Evolutionary conservation across 1,140 invertebrate species (phyloP), one percentile per base, ranked within the genome.

Genomic region (Drosophila arawakana): DNA sequence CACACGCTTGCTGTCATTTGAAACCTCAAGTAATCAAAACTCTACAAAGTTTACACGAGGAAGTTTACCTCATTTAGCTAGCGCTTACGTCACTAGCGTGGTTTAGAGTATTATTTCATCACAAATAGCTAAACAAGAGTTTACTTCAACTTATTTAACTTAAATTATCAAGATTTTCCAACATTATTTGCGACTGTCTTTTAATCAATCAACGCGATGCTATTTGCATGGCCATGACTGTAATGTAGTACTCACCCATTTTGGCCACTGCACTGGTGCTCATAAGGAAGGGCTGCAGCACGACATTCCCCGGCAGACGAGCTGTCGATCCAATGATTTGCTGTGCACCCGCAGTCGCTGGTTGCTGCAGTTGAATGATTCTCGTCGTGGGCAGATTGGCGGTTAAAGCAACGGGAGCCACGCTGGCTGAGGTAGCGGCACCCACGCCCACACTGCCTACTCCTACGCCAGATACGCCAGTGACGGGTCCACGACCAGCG

Each of bases 341-440:
- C 37, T 91, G 91, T 0, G 83, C 70, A 0, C 80, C 76, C 1
- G 78, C 81, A 13, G 80, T 79, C n/a, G 86, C 75, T 2, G 85
- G 91, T 66, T 89, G 89, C 61, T 92, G 91, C 34, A 92, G 68
- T 18, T 92, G 92, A 37, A 92, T 92, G 13, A 92, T 92, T n/a
- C 92, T 71, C 1, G 92, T 85, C 8, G 91, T 80, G 11, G 88
- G 78, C 25, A 92, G 25, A 79, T 91, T 92, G 0, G 85, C 71
- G 21, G 88, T 86, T 8, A 86, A 58, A 1, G 76, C 80, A 69
- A 57, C 62, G 35, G 39, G 73, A 39, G 80, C 65, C 7, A 63
- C 76, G 13, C 52, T 73, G 15, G 66, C 65, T 1, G 70, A 30
- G 6, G 71, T 49, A n/a, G 80, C 88, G 6, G 65, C 74, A 0